phyloP scores from a whole-genome alignment of 1,140 invertebrate genomes.

The Drosophila tristis region DNA sequence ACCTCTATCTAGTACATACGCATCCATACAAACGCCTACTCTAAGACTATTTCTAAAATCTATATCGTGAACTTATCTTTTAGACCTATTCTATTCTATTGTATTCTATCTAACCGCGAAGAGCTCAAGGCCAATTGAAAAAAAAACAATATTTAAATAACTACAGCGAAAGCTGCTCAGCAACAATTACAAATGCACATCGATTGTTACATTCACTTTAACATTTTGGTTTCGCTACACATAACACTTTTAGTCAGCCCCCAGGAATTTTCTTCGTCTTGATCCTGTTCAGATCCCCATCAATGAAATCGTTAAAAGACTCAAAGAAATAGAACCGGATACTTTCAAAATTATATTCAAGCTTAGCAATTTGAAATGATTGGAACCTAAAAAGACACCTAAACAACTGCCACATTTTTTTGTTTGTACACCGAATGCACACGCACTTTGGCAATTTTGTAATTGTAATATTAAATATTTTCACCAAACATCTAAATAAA shows the following conservation, averaged over 20 bases:
- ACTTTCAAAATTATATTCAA: conserved; percentile 21
- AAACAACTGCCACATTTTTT: conserved; percentile 54
- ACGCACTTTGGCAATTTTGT: conserved; percentile 45
- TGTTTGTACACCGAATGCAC: conserved; percentile 20
- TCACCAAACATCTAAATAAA: conserved; percentile 67
- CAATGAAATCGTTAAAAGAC: conserved; percentile 51
- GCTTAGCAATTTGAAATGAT: conserved; percentile 10
- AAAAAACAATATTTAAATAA: conserved; percentile 46
- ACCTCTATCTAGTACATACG: conserved; percentile 50
- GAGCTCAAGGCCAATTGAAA: conserved; percentile 39
- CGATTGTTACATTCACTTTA: background rate
- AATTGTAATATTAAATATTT: conserved; percentile 69
- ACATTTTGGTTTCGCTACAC: conserved; percentile 11
- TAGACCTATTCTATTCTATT: conserved; percentile 64
- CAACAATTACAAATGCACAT: conserved; percentile 35
- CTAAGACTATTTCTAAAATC: conserved; percentile 39
- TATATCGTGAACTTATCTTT: conserved; percentile 53
- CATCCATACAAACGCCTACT: conserved; percentile 48
- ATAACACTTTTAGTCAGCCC: conserved; percentile 17
- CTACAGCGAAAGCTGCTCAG: conserved; percentile 27
- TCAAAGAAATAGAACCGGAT: conserved; percentile 53
- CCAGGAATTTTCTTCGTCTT: conserved; percentile 71
- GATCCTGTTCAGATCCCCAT: conserved; percentile 20
- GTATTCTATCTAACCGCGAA: conserved; percentile 51
- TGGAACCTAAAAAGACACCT: conserved; percentile 19